A percentile compares a stretch with the other conserved stretches of the same genome.
Conservation (phyloP, 2,797 vertebrate species). For the Staurois parvus region DNA sequence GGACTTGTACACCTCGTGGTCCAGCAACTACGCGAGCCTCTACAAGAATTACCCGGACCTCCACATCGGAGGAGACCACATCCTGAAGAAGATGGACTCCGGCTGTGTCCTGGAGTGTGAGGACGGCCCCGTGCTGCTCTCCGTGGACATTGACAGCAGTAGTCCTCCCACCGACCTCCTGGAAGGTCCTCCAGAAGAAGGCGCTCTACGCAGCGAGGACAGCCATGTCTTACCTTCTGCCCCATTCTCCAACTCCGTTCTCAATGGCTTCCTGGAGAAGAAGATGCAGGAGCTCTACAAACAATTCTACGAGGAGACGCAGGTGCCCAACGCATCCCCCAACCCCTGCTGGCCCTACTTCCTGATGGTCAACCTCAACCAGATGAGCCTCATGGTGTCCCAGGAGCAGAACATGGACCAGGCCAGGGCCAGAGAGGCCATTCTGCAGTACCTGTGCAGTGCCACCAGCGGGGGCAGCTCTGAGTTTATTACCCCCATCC, state of each 20-base stretch:
- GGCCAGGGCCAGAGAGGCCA: constrained; percentile 65
- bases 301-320: constrained; percentile 86
- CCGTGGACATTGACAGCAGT: constrained; percentile 68
- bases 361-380: constrained; percentile 69
- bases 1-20: constrained; percentile 77
- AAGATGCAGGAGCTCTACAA: constrained; percentile 89
- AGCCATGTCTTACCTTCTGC: constrained; percentile 73
- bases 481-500: constrained; percentile 77
- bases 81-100: constrained; percentile 70
- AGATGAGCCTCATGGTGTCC: constrained; percentile 70
- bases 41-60: constrained; percentile 79
- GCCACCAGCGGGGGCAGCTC: constrained; percentile 69
- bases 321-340: constrained; percentile 76
- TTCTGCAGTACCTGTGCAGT: constrained; percentile 68
- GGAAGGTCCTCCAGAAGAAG: neutral
- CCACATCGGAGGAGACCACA: constrained; percentile 72
- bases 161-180: constrained; percentile 34
- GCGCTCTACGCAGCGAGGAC: constrained; percentile 69
- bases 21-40: constrained; percentile 70
- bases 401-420: constrained; percentile 69
- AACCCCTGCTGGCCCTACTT: constrained; percentile 74
- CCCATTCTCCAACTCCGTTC: constrained; percentile 84
- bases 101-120: constrained; percentile 64
- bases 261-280: constrained; percentile 87
- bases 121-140: constrained; percentile 72